Percentiles rank a stretch among this genome's conserved stretches.
phyloP scores from a whole-genome alignment of 2,888 invertebrate genomes.

The Hedya salicella region DNA sequence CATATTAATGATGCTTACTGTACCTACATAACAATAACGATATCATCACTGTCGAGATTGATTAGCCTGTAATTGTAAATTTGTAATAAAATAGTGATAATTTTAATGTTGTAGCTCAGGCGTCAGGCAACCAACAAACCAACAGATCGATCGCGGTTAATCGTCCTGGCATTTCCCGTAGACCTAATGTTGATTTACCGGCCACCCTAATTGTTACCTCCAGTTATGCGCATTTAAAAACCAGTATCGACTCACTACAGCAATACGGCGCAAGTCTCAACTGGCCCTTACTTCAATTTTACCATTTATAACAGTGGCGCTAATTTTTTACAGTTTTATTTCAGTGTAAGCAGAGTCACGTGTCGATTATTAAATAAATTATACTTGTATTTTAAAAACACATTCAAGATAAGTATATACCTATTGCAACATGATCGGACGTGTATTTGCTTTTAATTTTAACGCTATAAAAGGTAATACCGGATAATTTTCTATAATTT shows the following conservation, averaged over 20 bases:
- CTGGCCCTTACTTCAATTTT: background rate
- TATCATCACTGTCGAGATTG: too few species aligned
- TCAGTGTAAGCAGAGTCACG: constrained; percentile 48
- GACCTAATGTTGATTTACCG: constrained; percentile 57
- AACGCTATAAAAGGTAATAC: constrained; percentile 18
- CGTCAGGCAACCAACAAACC: constrained; percentile 33
- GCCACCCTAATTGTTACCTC: constrained; percentile 56
- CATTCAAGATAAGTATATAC: constrained; percentile 12
- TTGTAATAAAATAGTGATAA: background rate
- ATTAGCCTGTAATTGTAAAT: too few species aligned
- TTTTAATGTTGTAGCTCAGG: constrained; percentile 10
- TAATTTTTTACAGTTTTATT: constrained; percentile 28
- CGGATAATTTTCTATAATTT: constrained; percentile 19
- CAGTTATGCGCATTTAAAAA: constrained; percentile 37
- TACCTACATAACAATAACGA: too few species aligned
- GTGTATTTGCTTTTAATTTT: constrained; percentile 16
- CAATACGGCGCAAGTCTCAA: constrained; percentile 16
- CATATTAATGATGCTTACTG: too few species aligned
- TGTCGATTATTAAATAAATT: constrained; percentile 45
- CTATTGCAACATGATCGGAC: background rate
- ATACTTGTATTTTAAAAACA: constrained; percentile 32
- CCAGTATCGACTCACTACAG: constrained; percentile 9
- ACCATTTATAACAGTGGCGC: background rate
- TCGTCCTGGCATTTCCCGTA: constrained; percentile 63
- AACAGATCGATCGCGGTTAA: constrained; percentile 61